Base-by-base conservation (phyloP, 2,797 vertebrate genomes). In the Setipinna tenuifilis region DNA sequence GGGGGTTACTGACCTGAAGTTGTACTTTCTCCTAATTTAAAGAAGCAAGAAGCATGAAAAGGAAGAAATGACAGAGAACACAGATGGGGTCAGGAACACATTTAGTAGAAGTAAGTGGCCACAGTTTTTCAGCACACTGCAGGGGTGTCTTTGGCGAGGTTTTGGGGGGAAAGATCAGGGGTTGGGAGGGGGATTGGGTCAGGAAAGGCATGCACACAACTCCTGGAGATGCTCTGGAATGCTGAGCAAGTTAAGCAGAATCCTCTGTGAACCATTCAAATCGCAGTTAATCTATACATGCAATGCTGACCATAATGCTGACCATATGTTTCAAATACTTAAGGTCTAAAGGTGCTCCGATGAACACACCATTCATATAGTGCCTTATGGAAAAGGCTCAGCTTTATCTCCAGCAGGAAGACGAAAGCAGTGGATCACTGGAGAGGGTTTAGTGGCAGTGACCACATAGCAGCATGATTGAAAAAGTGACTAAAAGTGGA, bases 1-100 rank as follows among this genome's bases (percentile, higher is more conserved):
- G 58, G 35, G 35, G 0, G 88, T 91, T 96, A 98, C 98, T 97
- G 95, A 98, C 97, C 98, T 98, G 98, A 98, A 97, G 89, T 98
- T 97, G 97, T 98, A 97, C 94, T 98, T 98, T 96, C 98, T 98
- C 96, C 98, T 98, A 95, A 94, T 93, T 85, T 96, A 95, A 95
- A 97, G 96, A 95, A 97, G 96, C 97, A 88, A 94, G 94, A 95
- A 93, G 95, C 95, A 92, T 95, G 94, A 95, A 94, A 94, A 96
- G 91, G 87, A 41, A 17, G 58, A 71, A 80, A 83, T 19, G 12
- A 88, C 48, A 86, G 48, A 85, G 23, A 75, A 85, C 87, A 59
- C 68, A 87, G 75, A 83, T 44, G 58, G 78, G 19, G 28, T 44
- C 59, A 25, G 85, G 54, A 54, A 82, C 10, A 86, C 88, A 59